Percentiles rank a stretch among this genome's conserved stretches.
Evolutionary conservation across 1,140 invertebrate species (phyloP).

Genomic region (Hyphantria cunea): DNA sequence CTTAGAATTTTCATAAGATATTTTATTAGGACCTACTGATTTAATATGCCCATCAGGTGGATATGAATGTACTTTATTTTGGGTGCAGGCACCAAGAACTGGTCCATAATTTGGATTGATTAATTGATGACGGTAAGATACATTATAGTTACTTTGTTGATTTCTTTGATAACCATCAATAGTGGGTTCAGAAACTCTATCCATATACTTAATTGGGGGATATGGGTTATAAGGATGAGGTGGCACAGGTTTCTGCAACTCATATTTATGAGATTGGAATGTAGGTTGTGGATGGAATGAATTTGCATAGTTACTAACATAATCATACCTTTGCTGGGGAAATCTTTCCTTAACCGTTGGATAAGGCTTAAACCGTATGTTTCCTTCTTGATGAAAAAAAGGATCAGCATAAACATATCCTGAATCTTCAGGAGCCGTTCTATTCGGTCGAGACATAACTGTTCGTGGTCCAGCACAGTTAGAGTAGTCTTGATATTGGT

Average conservation of each 20-base stretch:
- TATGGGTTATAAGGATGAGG: constrained; percentile 63
- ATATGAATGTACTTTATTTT: constrained; percentile 62
- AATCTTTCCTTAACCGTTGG: constrained; percentile 63
- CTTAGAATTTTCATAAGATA: constrained; percentile 63
- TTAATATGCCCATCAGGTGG: constrained; percentile 51
- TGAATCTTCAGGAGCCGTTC: constrained; percentile 52
- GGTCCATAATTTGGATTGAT: constrained; percentile 61
- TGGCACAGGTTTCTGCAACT: constrained; percentile 59
- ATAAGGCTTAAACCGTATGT: constrained; percentile 73
- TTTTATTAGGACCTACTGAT: constrained; percentile 54
- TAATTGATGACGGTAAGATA: constrained; percentile 58
- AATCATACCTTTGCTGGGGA: constrained; percentile 72
- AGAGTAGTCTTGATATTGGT: constrained; percentile 65
- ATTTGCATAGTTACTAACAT: constrained; percentile 66
- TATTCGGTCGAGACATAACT: constrained; percentile 53
- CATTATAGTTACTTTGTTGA: constrained; percentile 57
- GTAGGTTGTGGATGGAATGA: constrained; percentile 56
- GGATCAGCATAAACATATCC: constrained; percentile 57
- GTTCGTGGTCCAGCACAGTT: constrained; percentile 55
- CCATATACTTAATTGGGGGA: constrained; percentile 68
- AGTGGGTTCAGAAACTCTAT: constrained; percentile 57
- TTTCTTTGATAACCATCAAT: constrained; percentile 67
- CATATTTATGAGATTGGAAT: constrained; percentile 65
- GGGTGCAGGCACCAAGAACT: constrained; percentile 56
- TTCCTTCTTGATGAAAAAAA: constrained; percentile 63